A percentile compares a stretch with the other conserved stretches of the same genome.
These are phyloP conservation scores for Panorpa germanica DNA, from an alignment of 2,888 invertebrate genomes.

Conservation along the genomic window DNA sequence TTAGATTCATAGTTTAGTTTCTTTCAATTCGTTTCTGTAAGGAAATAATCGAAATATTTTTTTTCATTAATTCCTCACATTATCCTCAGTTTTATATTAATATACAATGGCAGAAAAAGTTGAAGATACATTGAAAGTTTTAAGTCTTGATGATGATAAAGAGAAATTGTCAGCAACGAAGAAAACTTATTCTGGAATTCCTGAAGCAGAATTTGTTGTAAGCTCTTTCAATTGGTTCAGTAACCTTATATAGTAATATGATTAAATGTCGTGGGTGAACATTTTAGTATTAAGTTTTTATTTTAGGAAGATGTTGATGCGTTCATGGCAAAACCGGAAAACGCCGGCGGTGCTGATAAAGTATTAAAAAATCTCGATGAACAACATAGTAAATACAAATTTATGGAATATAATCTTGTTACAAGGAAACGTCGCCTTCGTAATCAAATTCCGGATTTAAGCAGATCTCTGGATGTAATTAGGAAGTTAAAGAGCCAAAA, in stretches of 20 bases:
- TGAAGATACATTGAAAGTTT: no score
- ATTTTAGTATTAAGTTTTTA: constrained; percentile 11
- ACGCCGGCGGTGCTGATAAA: constrained; percentile 64
- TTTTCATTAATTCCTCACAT: no score
- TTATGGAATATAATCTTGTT: constrained; percentile 85
- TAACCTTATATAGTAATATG: constrained; percentile 8
- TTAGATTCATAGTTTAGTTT: no score
- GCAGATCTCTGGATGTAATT: constrained; percentile 80
- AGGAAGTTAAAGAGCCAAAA: constrained; percentile 68
- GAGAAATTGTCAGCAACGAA: constrained; percentile 23
- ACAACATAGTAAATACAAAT: constrained; percentile 89
- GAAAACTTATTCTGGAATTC: constrained; percentile 60
- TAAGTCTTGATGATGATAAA: no score
- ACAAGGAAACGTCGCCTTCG: constrained; percentile 74
- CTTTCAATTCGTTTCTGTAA: no score
- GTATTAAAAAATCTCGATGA: constrained; percentile 79
- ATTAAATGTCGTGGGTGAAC: not conserved
- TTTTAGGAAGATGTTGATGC: constrained; percentile 84
- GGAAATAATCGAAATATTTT: no score
- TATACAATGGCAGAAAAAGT: no score
- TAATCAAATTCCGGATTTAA: constrained; percentile 86
- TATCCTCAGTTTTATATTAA: no score
- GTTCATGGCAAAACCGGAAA: constrained; percentile 72
- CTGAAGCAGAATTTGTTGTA: constrained; percentile 77
- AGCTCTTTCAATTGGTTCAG: constrained; percentile 20